Percentiles rank a stretch among this genome's conserved stretches.
These are phyloP conservation scores for Plecturocebus donacophilus DNA, from an alignment of 2,113 vertebrate genomes.

Conservation along the genomic window DNA sequence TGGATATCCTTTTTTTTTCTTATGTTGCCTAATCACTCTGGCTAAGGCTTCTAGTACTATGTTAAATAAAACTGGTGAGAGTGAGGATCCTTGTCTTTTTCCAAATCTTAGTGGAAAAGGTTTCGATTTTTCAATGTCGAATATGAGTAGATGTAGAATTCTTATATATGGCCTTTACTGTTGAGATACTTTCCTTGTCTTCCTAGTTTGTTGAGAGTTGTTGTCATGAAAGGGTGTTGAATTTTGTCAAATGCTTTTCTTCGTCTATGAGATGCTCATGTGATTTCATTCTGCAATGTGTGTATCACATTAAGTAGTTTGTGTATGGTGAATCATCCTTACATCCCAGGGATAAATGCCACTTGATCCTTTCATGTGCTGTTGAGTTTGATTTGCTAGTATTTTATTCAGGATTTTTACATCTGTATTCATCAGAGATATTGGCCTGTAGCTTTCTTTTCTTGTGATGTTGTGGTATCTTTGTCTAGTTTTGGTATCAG, in stretches of 20 bases:
- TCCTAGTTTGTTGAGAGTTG: background rate
- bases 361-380: background rate
- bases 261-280: background rate
- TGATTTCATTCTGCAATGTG: background rate
- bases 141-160: background rate
- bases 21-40: background rate
- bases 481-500: background rate
- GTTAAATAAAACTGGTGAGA: background rate
- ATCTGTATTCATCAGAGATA: background rate
- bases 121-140: background rate
- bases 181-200: background rate
- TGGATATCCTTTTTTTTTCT: background rate
- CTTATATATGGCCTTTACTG: background rate
- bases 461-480: background rate
- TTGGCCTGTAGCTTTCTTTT: background rate
- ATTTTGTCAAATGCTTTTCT: background rate
- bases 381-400: background rate
- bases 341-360: background rate
- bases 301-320: background rate
- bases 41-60: background rate
- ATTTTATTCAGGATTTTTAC: background rate
- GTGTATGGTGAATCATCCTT: background rate
- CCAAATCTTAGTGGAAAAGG: background rate
- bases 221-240: background rate
- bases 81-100: background rate